Conservation (phyloP, 2,113 vertebrate genomes). For the Cathartes aura region DNA sequence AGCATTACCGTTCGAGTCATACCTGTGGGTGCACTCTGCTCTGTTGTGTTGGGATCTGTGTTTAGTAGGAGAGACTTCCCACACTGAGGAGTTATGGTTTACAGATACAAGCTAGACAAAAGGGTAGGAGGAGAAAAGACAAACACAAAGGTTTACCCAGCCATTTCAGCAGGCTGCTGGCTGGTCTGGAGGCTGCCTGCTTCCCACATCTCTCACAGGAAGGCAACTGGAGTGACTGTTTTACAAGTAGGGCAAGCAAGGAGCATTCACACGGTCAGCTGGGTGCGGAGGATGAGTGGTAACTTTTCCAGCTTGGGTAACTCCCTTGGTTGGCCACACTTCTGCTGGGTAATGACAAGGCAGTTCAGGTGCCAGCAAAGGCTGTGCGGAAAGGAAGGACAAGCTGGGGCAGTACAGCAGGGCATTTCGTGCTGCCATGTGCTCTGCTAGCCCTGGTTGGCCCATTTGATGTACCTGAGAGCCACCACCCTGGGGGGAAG, state of each 20-base stretch:
- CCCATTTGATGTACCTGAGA: background rate
- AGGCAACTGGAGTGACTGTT: background rate
- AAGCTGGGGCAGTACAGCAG: background rate
- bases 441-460: background rate
- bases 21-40: background rate
- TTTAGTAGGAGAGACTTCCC: conserved; percentile 19
- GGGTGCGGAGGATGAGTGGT: background rate
- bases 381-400: background rate
- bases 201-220: conserved; percentile 9
- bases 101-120: conserved; percentile 49
- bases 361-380: background rate
- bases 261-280: background rate
- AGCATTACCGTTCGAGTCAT: background rate
- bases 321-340: background rate
- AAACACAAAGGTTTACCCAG: conserved; percentile 17
- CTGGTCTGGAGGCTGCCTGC: background rate
- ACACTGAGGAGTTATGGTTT: conserved; percentile 26
- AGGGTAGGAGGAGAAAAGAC: conserved; percentile 12
- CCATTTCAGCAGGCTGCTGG: background rate
- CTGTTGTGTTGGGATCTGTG: background rate
- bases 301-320: background rate
- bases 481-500: background rate
- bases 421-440: background rate
- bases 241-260: background rate
- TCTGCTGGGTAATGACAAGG: background rate